Evolutionary conservation across 2,888 invertebrate species (phyloP).

Genomic region (Urechis unicinctus): DNA sequence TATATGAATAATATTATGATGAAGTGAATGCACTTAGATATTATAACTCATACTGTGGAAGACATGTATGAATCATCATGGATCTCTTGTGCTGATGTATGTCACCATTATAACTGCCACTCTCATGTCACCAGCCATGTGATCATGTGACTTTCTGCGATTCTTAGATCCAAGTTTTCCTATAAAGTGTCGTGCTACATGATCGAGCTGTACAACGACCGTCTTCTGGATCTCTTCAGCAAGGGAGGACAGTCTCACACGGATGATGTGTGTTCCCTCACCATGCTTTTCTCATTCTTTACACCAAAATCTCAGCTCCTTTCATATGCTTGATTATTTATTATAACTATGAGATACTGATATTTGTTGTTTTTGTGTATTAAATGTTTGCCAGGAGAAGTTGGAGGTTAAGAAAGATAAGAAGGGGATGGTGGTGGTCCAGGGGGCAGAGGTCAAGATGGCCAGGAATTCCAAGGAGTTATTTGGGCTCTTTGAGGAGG

Average conservation of each 20-base stretch:
- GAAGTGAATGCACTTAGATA: too few species aligned
- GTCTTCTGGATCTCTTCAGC: constrained; percentile 40
- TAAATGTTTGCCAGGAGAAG: constrained; percentile 46
- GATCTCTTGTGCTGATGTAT: too few species aligned
- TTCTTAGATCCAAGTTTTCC: constrained; percentile 34
- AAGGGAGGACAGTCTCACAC: not conserved
- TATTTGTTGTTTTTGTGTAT: too few species aligned
- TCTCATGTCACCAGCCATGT: too few species aligned
- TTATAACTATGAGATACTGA: not conserved
- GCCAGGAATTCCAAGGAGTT: constrained; percentile 39
- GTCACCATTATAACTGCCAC: too few species aligned
- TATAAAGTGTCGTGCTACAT: constrained; percentile 39
- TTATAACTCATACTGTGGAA: too few species aligned
- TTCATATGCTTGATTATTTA: not conserved
- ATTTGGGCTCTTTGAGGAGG: constrained; percentile 41
- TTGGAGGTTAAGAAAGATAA: constrained; percentile 54
- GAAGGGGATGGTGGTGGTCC: constrained; percentile 49
- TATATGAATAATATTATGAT: too few species aligned
- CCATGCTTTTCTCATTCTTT: too few species aligned
- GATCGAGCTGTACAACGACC: constrained; percentile 48
- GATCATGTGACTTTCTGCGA: too few species aligned
- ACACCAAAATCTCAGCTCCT: too few species aligned
- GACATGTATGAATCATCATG: too few species aligned
- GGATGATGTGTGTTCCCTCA: constrained; percentile 2
- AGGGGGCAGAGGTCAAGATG: constrained; percentile 43